Conservation (phyloP, 1,140 invertebrate genomes). For the Lysiphlebus fabarum region DNA sequence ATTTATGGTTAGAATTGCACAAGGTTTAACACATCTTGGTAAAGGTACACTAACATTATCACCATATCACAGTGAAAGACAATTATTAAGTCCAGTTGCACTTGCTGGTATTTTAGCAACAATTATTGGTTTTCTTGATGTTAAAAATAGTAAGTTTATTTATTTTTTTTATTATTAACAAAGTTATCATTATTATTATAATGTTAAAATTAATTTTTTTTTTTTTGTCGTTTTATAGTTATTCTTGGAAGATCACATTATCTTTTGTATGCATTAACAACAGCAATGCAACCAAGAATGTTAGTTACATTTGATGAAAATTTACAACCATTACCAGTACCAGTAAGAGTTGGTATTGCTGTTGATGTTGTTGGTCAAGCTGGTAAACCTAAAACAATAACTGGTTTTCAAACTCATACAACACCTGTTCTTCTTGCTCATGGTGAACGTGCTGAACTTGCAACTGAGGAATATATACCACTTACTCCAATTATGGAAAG, state of each 20-base stretch:
- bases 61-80: slow-evolving; percentile 94
- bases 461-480: slow-evolving; percentile 95
- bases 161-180: slow-evolving; percentile 16
- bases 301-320: slow-evolving; percentile 99
- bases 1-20: slow-evolving; percentile 98
- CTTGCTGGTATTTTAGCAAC: slow-evolving; percentile 90
- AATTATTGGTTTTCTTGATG: slow-evolving; percentile 91
- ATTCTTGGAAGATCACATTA: slow-evolving; percentile 97
- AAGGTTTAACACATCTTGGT: slow-evolving; percentile 95
- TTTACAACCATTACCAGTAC: slow-evolving; percentile 88
- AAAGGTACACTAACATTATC: slow-evolving; percentile 98
- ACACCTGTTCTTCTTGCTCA: slow-evolving; percentile 95
- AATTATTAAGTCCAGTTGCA: slow-evolving; percentile 92
- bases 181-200: background rate
- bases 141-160: slow-evolving; percentile 87
- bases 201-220: no score
- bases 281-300: slow-evolving; percentile 98
- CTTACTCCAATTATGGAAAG: slow-evolving; percentile 98
- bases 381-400: slow-evolving; percentile 99
- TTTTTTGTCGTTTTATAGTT: no score
- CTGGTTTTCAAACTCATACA: slow-evolving; percentile 98
- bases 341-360: slow-evolving; percentile 96
- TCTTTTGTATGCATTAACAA: slow-evolving; percentile 89
- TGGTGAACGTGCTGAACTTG: slow-evolving; percentile 96
- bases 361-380: slow-evolving; percentile 99